phyloP scores from a whole-genome alignment of 2,888 invertebrate genomes.

The Pristionchus entomophagus region DNA sequence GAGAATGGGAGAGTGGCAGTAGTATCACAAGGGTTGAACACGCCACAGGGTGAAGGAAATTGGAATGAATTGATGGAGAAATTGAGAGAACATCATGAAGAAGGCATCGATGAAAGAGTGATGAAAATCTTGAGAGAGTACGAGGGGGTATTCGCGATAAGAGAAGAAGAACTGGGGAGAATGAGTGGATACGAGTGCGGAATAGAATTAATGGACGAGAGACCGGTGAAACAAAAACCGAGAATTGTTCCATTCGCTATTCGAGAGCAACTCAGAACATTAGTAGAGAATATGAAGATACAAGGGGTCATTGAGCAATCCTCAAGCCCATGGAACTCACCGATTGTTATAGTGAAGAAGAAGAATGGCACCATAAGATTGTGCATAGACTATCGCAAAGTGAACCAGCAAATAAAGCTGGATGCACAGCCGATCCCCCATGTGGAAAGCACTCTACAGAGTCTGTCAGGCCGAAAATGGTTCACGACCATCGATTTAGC shows the following conservation, averaged over 20 bases:
- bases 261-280: slow-evolving; percentile 32
- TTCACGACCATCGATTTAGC: slow-evolving; percentile 55
- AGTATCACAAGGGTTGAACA: background rate
- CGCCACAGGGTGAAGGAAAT: background rate
- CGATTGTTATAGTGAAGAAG: slow-evolving; percentile 76
- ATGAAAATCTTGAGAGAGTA: background rate
- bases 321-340: slow-evolving; percentile 74
- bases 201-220: slow-evolving; percentile 43
- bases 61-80: background rate
- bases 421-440: slow-evolving; percentile 58
- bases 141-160: slow-evolving; percentile 39
- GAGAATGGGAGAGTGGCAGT: too few species aligned
- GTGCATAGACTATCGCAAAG: slow-evolving; percentile 67
- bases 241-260: slow-evolving; percentile 49
- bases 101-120: background rate
- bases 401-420: slow-evolving; percentile 61
- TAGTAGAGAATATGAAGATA: slow-evolving; percentile 46
- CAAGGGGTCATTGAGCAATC: slow-evolving; percentile 61
- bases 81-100: background rate
- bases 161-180: slow-evolving; percentile 48
- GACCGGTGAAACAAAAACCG: slow-evolving; percentile 46
- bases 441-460: slow-evolving; percentile 50
- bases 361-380: slow-evolving; percentile 67
- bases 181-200: slow-evolving; percentile 44
- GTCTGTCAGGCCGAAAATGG: slow-evolving; percentile 30